A percentile compares a stretch with the other conserved stretches of the same genome.
Evolutionary conservation across 2,113 vertebrate genomes (phyloP).

Genomic region (Pogona vitticeps): DNA sequence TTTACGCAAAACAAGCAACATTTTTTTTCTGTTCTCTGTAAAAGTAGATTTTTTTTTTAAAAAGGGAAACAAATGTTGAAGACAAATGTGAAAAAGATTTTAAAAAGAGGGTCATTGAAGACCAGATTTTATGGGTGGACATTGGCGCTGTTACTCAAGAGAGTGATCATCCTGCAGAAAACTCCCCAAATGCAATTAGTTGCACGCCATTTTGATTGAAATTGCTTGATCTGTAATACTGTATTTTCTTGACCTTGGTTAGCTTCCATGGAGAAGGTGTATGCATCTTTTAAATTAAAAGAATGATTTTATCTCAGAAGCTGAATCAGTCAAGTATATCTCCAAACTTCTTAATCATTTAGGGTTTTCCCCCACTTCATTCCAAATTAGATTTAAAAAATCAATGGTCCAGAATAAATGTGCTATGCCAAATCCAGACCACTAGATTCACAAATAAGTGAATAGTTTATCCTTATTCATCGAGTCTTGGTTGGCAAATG

Average conservation of each 20-base stretch:
- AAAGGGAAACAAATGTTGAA: not conserved
- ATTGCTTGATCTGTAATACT: not conserved
- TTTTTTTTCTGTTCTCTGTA: too few relatives aligned
- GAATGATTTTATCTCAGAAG: not conserved
- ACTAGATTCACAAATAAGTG: not conserved
- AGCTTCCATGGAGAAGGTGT: not conserved
- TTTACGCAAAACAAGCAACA: not conserved
- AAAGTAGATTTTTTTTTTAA: not conserved
- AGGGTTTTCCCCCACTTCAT: not conserved
- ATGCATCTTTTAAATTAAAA: not conserved
- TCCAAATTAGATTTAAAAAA: not conserved
- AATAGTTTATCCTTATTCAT: not conserved
- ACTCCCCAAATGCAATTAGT: too few relatives aligned
- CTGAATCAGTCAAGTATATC: not conserved
- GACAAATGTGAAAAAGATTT: not conserved
- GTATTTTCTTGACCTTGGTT: not conserved
- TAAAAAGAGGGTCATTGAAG: too few relatives aligned
- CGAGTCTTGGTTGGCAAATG: not conserved
- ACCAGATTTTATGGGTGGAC: too few relatives aligned
- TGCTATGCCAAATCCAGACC: not conserved
- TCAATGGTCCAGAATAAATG: not conserved
- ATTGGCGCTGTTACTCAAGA: too few relatives aligned
- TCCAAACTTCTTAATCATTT: not conserved
- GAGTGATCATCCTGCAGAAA: too few relatives aligned
- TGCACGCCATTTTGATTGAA: too few relatives aligned